Evolutionary conservation across 1,140 invertebrate genomes (phyloP).

Genomic region (Musca vetustissima): DNA sequence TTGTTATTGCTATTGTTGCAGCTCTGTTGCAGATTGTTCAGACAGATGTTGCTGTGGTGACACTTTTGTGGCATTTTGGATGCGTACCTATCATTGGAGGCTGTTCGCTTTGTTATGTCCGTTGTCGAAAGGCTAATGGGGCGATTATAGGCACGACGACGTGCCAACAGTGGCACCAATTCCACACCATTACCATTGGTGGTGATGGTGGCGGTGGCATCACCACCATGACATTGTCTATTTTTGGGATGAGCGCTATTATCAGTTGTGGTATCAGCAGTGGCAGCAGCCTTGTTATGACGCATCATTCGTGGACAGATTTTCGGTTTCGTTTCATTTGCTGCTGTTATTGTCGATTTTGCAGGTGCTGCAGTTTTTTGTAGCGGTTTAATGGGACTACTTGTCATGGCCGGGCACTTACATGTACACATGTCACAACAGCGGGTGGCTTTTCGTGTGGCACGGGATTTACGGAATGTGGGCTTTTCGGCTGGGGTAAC

Average conservation of each 20-base stretch:
- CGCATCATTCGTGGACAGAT: conserved; percentile 38
- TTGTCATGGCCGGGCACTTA: conserved; percentile 39
- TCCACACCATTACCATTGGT: conserved; percentile 58
- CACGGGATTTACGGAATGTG: conserved; percentile 43
- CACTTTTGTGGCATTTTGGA: conserved; percentile 37
- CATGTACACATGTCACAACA: conserved; percentile 51
- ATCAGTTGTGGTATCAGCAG: conserved; percentile 24
- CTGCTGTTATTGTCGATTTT: conserved; percentile 18
- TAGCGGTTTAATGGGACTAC: conserved; percentile 23
- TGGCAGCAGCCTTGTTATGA: conserved; percentile 1
- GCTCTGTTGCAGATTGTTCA: no score
- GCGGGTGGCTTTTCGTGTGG: conserved; percentile 39
- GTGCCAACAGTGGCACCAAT: conserved; percentile 64
- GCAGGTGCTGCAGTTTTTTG: background rate
- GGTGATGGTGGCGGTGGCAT: conserved; percentile 1
- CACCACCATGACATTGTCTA: conserved; percentile 49
- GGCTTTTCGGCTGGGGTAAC: conserved; percentile 48
- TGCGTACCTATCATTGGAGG: conserved; percentile 55
- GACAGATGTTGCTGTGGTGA: conserved; percentile 42
- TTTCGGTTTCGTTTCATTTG: conserved; percentile 31
- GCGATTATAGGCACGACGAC: conserved; percentile 52
- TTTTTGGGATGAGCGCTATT: conserved; percentile 18
- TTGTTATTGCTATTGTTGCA: conserved; percentile 39
- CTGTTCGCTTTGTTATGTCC: conserved; percentile 61
- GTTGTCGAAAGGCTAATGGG: conserved; percentile 59